Base-by-base conservation (phyloP, 2,113 vertebrate species). In the Cochlearius cochlearius region DNA sequence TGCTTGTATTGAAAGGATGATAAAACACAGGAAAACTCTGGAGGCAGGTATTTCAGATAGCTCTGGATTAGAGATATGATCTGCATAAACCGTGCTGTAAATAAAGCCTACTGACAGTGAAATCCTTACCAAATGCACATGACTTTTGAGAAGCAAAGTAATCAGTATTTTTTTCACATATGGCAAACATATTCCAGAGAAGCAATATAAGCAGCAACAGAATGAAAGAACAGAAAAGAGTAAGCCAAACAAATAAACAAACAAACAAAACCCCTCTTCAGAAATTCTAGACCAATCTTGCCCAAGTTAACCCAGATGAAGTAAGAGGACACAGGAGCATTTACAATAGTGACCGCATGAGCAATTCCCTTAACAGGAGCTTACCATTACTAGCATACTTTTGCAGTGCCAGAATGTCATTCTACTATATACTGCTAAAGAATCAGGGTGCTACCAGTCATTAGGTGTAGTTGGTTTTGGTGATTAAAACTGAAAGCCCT, bases 151-250 rank as follows among this genome's bases (percentile, higher is more conserved):
- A 97, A 96, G 92, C 32, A 47, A 86, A 82, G 75, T 36, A 85
- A 58, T 84, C 80, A 72, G 69, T 75, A 68, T 74, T 91, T 96
- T 91, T 79, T 43, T 71, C 93, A 97, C 91, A 96, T 94, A 88
- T 96, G 95, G 94, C 88, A 94, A 97, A 94, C 96, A 96, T 88
- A 97, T 91, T 97, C 69, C 76, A 94, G 96, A 89, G 80, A 94
- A 97, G 79, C 50, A 94, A 93, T 53, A 79, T 43, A 95, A 96
- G 74, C 79, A 95, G 88, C 84, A 87, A 86, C 77, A 90, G 77
- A 92, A 86, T 87, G 91, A 88, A 84, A 94, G 36, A 27, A 77
- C 26, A 81, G 29, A 83, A 83, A 92, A 66, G 30, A 88, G 13
- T 39, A 89, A 45, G 27, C 15, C 50, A 69, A 94, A 74, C 10